phyloP scores from a whole-genome alignment of 2,797 vertebrate genomes.

The Galago senegalensis region DNA sequence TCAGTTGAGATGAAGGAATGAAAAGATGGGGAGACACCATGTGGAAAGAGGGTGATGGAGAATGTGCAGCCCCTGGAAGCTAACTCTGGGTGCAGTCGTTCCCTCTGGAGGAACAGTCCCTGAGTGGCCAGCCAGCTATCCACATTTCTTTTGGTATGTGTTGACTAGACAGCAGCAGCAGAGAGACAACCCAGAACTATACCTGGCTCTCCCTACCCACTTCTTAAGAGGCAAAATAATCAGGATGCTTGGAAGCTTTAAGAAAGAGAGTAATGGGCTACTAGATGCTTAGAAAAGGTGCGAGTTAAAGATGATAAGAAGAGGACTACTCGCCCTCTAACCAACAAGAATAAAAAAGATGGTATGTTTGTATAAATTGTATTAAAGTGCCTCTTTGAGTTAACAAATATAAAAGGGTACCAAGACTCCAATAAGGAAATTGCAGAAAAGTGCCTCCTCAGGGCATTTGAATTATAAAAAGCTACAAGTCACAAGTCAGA shows the following conservation, averaged over 20 bases:
- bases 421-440: background rate
- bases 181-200: background rate
- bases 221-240: background rate
- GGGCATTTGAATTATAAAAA: background rate
- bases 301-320: background rate
- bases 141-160: background rate
- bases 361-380: background rate
- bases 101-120: background rate
- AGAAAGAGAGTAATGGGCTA: background rate
- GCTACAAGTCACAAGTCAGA: background rate
- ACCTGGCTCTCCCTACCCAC: background rate
- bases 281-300: background rate
- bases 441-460: background rate
- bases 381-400: background rate
- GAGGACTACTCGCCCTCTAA: background rate
- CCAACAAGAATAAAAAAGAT: background rate
- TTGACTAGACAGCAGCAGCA: background rate
- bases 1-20: background rate
- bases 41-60: background rate
- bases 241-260: background rate
- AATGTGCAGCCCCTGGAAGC: background rate
- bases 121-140: background rate
- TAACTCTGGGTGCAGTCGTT: background rate
- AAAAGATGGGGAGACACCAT: accelerated
- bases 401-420: background rate